Evolutionary conservation across 2,113 vertebrate genomes (phyloP).

Genomic region (Odontophorus gujanensis): DNA sequence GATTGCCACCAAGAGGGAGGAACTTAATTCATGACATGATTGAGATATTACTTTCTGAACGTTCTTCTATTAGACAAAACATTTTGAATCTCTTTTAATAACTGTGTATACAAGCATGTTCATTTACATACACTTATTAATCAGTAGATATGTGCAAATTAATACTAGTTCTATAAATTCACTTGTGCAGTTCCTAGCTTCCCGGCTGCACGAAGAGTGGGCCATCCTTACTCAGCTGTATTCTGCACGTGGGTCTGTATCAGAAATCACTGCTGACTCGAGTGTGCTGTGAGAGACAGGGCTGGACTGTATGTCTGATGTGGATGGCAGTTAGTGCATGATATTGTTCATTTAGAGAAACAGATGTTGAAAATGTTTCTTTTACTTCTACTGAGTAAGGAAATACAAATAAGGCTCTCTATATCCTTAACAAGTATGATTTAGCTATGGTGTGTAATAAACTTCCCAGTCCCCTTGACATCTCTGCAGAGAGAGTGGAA

Average conservation of each 20-base stretch:
- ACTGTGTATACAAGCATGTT: background rate
- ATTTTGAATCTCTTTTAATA: background rate
- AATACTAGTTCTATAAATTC: background rate
- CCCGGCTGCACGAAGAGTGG: background rate
- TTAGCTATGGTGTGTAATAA: slow-evolving; percentile 94
- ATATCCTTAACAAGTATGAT: slow-evolving; percentile 66
- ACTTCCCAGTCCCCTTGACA: slow-evolving; percentile 91
- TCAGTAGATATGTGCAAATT: background rate
- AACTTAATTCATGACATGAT: background rate
- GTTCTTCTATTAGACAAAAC: background rate
- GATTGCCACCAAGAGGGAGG: background rate
- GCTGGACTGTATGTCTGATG: background rate
- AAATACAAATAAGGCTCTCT: background rate
- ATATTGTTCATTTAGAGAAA: background rate
- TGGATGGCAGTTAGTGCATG: background rate
- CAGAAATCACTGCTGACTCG: background rate
- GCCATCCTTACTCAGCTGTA: background rate
- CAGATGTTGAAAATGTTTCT: background rate
- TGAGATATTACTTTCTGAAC: background rate
- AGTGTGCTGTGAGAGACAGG: background rate
- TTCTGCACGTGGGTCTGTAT: background rate
- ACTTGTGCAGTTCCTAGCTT: background rate
- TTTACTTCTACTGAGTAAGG: background rate
- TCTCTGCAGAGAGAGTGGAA: slow-evolving; percentile 88
- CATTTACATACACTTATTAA: background rate